These are phyloP conservation scores for Holacanthella duospinosa DNA, from an alignment of 2,888 invertebrate genomes.

Conservation along the genomic window DNA sequence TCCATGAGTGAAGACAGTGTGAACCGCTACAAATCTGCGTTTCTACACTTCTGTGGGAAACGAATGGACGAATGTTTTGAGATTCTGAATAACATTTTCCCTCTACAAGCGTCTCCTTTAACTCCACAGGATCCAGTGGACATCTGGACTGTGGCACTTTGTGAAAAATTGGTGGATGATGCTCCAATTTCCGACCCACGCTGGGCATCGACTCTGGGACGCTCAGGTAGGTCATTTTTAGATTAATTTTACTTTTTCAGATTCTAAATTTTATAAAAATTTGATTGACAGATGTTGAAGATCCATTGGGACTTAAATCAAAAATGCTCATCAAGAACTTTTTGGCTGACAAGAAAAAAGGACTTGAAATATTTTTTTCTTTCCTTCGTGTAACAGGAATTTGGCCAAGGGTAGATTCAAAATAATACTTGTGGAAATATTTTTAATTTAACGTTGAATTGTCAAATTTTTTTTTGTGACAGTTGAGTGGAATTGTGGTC, in stretches of 20 bases:
- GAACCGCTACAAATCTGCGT: constrained; percentile 32
- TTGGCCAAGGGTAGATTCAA: constrained; percentile 20
- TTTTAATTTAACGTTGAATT: too few relatives aligned
- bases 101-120: constrained; percentile 18
- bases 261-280: background rate
- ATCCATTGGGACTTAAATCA: constrained; percentile 30
- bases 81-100: constrained; percentile 25
- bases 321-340: constrained; percentile 64
- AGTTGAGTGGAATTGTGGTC: constrained; percentile 46
- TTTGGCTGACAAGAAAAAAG: constrained; percentile 74
- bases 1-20: constrained; percentile 28
- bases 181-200: constrained; percentile 78
- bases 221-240: constrained; percentile 15
- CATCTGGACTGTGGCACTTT: constrained; percentile 39
- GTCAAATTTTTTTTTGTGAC: too few relatives aligned
- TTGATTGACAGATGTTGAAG: constrained; percentile 6
- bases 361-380: constrained; percentile 61
- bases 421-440: background rate
- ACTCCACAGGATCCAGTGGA: constrained; percentile 33
- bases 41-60: constrained; percentile 29
- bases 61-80: constrained; percentile 21
- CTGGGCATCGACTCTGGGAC: constrained; percentile 45
- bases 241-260: background rate
- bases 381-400: constrained; percentile 48
- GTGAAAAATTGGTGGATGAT: constrained; percentile 50